Base-by-base conservation (phyloP, 2,113 vertebrate genomes). In the Scortum barcoo region DNA sequence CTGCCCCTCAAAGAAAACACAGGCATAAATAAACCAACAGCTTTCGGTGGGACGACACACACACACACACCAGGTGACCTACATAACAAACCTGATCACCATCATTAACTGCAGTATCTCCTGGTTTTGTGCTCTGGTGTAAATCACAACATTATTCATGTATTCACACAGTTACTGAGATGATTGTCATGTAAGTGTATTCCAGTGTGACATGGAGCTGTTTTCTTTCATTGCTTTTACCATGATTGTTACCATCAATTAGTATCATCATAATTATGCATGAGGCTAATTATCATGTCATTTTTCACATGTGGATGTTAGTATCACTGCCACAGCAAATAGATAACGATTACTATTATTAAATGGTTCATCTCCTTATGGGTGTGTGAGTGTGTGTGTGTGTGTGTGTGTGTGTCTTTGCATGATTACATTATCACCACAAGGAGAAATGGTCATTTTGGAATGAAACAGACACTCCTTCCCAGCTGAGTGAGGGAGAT, bases 1-100 rank as follows among this genome's bases (percentile, higher is more conserved):
- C 48, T 76, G 80, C 87, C 85, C 72, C 79, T 84, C 85, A 90
- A 78, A 89, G 78, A 84, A 84, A 87, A 90, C 82, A 84, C 83
- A 11, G 38, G 67, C 83, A 86, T 80, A 87, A 89, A 89, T 87
- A 90, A 90, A 84, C 20, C 57, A 83, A 78, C 53, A 66, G 48
- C 61, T 82, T 86, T 77, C 56, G 74, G 61, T 22, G 2, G 50
- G 38, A 61, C 19, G 2, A 36, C 51, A 44, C 33, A 70, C 53
- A 56, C 73, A 46, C 20, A 26, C 56, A 62, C 78, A 65, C 38
- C 65, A 69, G 69, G 51, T 81, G 68, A 89, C 83, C 83, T 65
- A 89, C 56, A 83, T 78, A 71, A 76, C 77, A 76, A 76, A 62
- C 56, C 13, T 48, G 14, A 80, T 73, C 77, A 60, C 71, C 68